Base-by-base conservation (phyloP, 2,113 vertebrate species). In the Ariopsis seemanni region DNA sequence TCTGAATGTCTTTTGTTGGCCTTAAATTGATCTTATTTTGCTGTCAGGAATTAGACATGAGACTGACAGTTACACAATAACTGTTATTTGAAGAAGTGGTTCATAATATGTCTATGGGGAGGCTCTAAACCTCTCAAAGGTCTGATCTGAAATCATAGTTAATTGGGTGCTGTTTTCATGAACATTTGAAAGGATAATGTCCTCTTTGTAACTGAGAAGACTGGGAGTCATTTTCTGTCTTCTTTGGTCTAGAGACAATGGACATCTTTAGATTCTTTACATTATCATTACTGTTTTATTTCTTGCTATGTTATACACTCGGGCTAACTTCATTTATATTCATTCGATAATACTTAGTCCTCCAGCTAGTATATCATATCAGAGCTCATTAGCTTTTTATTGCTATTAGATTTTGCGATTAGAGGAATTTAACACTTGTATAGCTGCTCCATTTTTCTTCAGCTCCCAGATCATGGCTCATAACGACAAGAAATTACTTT, bases 1-100 rank as follows among this genome's bases (percentile, higher is more conserved):
- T 18, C n/a, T n/a, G 50, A 42, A 82, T 27, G 71, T 79, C 81
- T 86, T 80, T 80, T 84, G 87, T 62, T 12, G 65, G 15, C 30
- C 57, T 55, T 15, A 55, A 86, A 62, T 69, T 42, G 71, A 60
- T 58, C 58, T 58, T 69, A 65, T 87, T 48, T 63, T 57, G 34
- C 72, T 25, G 81, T 63, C 82, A n/a, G 86, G 50, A 53, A 71
- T 65, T 53, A 55, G 42, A 15, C n/a, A n/a, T 17, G 25, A 74
- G 48, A 57, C 25, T 50, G 84, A 74, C 63, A 55, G 60, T 11
- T 7, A 11, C 25, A 77, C 71, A 78, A 82, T 87, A 27, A 10
- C 55, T 87, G 79, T 34, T 63, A 60, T 58, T 60, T 82, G 15
- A 86, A 34, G 53, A 11, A 42, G 55, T 74, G 57, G 34, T 27